A percentile compares a stretch with the other conserved stretches of the same genome.
Conservation (phyloP, 2,888 invertebrate genomes). For the Dryadula phaetusa region DNA sequence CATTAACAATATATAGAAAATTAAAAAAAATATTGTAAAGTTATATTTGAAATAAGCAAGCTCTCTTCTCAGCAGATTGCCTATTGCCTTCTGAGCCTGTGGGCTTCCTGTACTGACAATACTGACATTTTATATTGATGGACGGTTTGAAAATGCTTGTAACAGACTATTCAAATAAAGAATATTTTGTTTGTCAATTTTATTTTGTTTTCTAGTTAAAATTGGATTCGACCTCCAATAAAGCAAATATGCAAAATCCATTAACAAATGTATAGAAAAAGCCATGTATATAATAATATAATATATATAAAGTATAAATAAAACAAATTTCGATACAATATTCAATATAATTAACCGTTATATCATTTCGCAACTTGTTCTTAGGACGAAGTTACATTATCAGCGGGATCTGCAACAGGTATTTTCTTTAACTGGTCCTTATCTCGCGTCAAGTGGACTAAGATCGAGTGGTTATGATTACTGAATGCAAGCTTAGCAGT, state of each 20-base stretch:
- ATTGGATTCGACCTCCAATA: neutral
- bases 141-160: too few species aligned
- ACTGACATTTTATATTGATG: too few species aligned
- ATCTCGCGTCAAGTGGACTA: constrained; percentile 52
- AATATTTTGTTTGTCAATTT: neutral
- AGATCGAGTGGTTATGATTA: constrained; percentile 49
- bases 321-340: neutral
- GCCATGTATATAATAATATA: neutral
- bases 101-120: too few species aligned
- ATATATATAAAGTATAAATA: too few species aligned
- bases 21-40: too few species aligned
- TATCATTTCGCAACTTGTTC: constrained; percentile 22
- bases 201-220: neutral
- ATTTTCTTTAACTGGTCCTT: constrained; percentile 39
- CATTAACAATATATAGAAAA: too few species aligned
- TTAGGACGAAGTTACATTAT: constrained; percentile 39
- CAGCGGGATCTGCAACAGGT: constrained; percentile 48
- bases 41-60: too few species aligned
- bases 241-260: too few species aligned
- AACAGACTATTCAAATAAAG: too few species aligned
- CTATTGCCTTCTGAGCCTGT: too few species aligned
- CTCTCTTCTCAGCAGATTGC: too few species aligned
- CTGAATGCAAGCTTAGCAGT: constrained; percentile 35
- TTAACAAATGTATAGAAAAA: too few species aligned
- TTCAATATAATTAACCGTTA: constrained; percentile 5